These are phyloP conservation scores for Margarornis squamiger DNA, from an alignment of 2,797 vertebrate species.

Conservation along the genomic window DNA sequence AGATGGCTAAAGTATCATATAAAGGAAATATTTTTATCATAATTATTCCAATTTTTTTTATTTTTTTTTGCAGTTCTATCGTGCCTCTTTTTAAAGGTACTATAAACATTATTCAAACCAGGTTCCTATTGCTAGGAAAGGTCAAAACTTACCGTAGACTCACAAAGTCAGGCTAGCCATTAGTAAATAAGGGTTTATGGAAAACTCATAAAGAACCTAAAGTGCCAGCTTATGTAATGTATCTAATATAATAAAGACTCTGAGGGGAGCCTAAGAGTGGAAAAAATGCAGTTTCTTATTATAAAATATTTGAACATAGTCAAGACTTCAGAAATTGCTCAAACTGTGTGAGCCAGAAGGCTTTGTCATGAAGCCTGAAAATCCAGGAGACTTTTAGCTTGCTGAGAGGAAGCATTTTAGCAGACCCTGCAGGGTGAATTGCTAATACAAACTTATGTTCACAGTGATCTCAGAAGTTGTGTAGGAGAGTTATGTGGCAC, in stretches of 20 bases:
- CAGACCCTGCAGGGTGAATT: constrained; percentile 8
- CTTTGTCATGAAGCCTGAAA: constrained; percentile 34
- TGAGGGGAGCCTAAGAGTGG: constrained; percentile 15
- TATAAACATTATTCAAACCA: constrained; percentile 31
- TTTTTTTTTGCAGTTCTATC: constrained; percentile 6
- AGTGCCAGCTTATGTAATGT: constrained; percentile 48
- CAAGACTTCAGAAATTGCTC: constrained; percentile 35
- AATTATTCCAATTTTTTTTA: neutral
- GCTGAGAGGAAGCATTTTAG: constrained; percentile 8
- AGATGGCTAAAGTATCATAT: neutral
- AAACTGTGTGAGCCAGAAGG: neutral
- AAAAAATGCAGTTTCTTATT: constrained; percentile 45
- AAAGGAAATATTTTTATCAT: constrained; percentile 2
- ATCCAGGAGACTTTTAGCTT: constrained; percentile 35
- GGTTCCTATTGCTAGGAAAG: constrained; percentile 26
- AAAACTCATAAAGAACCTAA: constrained; percentile 62
- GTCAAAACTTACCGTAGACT: constrained; percentile 29
- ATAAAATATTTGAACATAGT: constrained; percentile 33
- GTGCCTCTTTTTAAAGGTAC: constrained; percentile 31
- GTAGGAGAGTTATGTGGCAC: constrained; percentile 55
- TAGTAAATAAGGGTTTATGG: constrained; percentile 59
- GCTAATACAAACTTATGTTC: constrained; percentile 29
- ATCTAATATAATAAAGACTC: constrained; percentile 48
- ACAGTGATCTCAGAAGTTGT: neutral
- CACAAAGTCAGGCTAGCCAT: constrained; percentile 38